Conservation (phyloP, 1,140 invertebrate species). For the Agraylea sexmaculata region DNA sequence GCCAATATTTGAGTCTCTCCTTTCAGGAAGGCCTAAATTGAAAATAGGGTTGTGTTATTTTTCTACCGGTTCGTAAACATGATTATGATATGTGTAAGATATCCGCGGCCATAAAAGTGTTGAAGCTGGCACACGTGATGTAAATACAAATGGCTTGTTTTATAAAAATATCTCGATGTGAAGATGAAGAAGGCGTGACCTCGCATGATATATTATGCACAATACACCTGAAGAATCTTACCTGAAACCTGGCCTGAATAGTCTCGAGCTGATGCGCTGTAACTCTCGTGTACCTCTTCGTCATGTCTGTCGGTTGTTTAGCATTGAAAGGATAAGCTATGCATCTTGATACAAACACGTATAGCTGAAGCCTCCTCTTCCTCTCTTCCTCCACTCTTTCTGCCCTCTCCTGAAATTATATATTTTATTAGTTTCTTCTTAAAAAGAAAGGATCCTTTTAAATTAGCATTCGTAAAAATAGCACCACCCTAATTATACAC, state of each 20-base stretch:
- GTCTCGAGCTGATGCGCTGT: conserved; percentile 92
- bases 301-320: conserved; percentile 98
- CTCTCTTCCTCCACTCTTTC: conserved; percentile 88
- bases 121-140: too few species aligned
- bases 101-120: too few species aligned
- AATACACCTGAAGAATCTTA: too few species aligned
- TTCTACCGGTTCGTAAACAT: conserved; percentile 4
- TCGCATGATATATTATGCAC: too few species aligned
- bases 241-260: conserved; percentile 90
- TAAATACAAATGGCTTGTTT: too few species aligned
- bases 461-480: too few species aligned
- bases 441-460: too few species aligned
- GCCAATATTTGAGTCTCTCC: conserved; percentile 96
- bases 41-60: conserved; percentile 12
- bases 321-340: conserved; percentile 99
- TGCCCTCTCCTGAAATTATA: conserved; percentile 54
- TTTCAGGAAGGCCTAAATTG: conserved; percentile 69
- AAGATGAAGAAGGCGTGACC: too few species aligned
- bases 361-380: conserved; percentile 86
- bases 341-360: conserved; percentile 96
- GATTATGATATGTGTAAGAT: background rate
- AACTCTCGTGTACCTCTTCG: conserved; percentile 81
- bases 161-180: too few species aligned
- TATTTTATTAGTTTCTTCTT: background rate
- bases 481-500: too few species aligned